A percentile compares a stretch with the other conserved stretches of the same genome.
These are phyloP conservation scores for Pseudolaguvia tuberculata DNA, from an alignment of 2,113 vertebrate genomes.

Conservation along the genomic window DNA sequence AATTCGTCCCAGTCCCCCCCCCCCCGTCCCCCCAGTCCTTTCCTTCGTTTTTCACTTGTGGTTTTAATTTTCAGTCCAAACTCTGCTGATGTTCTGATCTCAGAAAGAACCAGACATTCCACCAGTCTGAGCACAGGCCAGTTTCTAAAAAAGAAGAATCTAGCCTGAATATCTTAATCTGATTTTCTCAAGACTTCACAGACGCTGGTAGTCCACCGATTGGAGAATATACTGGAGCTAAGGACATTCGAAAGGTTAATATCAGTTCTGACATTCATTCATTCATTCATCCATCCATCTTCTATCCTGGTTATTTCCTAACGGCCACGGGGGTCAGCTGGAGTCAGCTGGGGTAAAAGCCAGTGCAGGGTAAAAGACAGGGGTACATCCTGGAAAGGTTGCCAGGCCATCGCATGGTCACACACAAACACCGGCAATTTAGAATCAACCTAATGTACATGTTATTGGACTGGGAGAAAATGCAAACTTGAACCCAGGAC, in stretches of 20 bases:
- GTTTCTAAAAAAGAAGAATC: neutral
- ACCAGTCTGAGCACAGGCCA: neutral
- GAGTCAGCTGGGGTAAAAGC: too few species aligned
- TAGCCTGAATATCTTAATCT: neutral
- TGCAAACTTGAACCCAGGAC: too few species aligned
- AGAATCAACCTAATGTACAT: too few species aligned
- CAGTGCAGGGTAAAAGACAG: too few species aligned
- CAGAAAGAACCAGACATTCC: slow-evolving; percentile 36
- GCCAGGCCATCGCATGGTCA: too few species aligned
- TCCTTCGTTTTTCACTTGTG: slow-evolving; percentile 24
- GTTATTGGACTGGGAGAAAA: too few species aligned
- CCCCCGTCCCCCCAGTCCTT: neutral
- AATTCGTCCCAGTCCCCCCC: neutral
- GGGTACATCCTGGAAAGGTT: too few species aligned
- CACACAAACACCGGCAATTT: too few species aligned
- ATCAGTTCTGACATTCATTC: neutral
- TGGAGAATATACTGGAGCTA: too few species aligned
- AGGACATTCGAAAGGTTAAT: neutral
- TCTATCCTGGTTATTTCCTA: too few species aligned
- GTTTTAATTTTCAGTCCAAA: slow-evolving; percentile 48
- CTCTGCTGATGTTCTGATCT: slow-evolving; percentile 39
- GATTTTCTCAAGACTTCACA: neutral
- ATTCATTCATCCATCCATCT: too few species aligned
- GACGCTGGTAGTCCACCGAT: neutral
- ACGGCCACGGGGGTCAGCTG: too few species aligned